Evolutionary conservation across 23 tunicate species (phyloP), one percentile per base, ranked within the genome.

Genomic region (Styela clava): DNA sequence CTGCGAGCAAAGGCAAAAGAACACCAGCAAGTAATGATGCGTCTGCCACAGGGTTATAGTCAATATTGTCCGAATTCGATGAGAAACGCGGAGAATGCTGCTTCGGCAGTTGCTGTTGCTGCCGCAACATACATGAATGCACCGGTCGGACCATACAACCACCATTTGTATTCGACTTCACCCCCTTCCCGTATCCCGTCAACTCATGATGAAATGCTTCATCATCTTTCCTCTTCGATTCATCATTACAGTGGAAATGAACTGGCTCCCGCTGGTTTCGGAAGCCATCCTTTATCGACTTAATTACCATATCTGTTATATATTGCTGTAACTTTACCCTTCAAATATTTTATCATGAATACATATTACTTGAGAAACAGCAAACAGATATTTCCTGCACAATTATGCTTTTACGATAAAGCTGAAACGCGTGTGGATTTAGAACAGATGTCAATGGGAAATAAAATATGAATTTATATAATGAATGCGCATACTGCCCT

Each of bases 21-120:
- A 52, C 81, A 86, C 24, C 80, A 35, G 25, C 74, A 90, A 61
- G 73, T 44, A 27, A 76, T 76, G 64, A 76, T 76, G 64, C 81
- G 81, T 21, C 33, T 76, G 65, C 81, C 81, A 24, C 81, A 76
- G 12, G 18, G 31, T 26, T 76, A 76, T 26, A 64, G 81, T 12
- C 81, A 76, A 44, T 44, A 76, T 31, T 25, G 69, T 5, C 22
- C 29, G 20, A 36, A 52, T 26, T 28, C 52, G 24, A 23, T n/a
- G 37, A 23, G 24, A 32, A 44, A 64, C 21, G 26, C 37, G 0
- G 37, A 52, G 1, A 29, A 52, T 33, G 21, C 64, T 1, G 81
- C 81, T 0, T 1, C 81, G 7, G 23, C 64, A 9, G 81, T 51
- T 24, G 52, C 35, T 35, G 80, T 56, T 16, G 81, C 37, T 52